Conservation (phyloP, 2,113 vertebrate genomes). For the Acanthochromis polyacanthus region DNA sequence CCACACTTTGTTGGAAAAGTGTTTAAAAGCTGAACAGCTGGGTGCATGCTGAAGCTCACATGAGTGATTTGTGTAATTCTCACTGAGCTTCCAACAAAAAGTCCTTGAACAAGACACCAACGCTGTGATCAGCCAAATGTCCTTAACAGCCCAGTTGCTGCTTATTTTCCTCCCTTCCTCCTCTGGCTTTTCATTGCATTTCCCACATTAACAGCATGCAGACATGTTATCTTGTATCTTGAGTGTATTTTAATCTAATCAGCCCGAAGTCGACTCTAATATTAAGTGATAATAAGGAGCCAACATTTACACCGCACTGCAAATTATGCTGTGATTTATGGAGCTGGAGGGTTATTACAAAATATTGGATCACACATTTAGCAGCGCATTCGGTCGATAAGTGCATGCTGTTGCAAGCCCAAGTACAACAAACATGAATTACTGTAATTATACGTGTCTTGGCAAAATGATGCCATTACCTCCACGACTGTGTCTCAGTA, state of each 20-base stretch:
- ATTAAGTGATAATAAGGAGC: conserved; percentile 3
- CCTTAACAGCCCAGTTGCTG: neutral
- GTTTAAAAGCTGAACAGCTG: neutral
- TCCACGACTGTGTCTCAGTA: conserved; percentile 44
- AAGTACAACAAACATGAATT: conserved; percentile 62
- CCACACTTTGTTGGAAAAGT: neutral
- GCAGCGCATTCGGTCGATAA: conserved; percentile 32
- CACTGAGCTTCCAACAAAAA: neutral
- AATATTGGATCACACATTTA: conserved; percentile 24
- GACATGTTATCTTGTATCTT: neutral
- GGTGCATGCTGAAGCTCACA: neutral
- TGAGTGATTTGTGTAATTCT: neutral
- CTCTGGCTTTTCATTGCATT: neutral
- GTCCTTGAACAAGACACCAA: conserved; percentile 22
- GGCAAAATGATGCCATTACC: conserved; percentile 69
- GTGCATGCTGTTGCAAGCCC: conserved; percentile 45
- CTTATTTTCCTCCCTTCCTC: neutral
- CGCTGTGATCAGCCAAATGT: neutral
- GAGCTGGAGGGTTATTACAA: conserved; percentile 40
- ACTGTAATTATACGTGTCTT: conserved; percentile 67
- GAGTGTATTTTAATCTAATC: neutral
- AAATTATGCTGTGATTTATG: conserved; percentile 41
- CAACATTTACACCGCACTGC: neutral
- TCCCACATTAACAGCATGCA: neutral
- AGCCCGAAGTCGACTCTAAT: neutral